Conservation (phyloP, 2,888 invertebrate species). For the Sinhomidia bicolor region DNA sequence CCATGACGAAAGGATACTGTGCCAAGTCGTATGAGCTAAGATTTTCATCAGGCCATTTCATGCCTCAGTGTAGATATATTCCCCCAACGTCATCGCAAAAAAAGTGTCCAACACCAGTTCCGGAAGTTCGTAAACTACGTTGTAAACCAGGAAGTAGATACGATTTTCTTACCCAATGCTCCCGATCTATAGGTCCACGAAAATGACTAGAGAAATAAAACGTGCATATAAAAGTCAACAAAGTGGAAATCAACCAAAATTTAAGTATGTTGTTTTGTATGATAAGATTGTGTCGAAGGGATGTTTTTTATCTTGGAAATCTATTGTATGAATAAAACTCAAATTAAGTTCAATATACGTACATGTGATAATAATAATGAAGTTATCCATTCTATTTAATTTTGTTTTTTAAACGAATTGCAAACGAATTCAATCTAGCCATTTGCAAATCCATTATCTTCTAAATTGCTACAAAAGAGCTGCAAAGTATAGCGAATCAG, state of each 20-base stretch:
- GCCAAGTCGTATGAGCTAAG: slow-evolving; percentile 68
- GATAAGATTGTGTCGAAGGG: not conserved
- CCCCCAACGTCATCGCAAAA: not conserved
- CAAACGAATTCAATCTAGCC: too few species aligned
- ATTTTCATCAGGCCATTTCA: slow-evolving; percentile 69
- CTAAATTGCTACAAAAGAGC: too few species aligned
- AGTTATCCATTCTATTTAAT: too few species aligned
- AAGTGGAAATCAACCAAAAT: not conserved
- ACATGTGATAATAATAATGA: too few species aligned
- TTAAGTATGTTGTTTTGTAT: not conserved
- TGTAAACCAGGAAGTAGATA: slow-evolving; percentile 76
- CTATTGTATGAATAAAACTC: too few species aligned
- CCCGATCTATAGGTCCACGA: slow-evolving; percentile 69
- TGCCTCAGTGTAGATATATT: slow-evolving; percentile 70
- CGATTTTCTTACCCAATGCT: slow-evolving; percentile 67
- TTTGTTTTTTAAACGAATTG: too few species aligned
- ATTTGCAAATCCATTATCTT: too few species aligned
- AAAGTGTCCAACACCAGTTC: slow-evolving; percentile 39
- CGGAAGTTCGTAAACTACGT: slow-evolving; percentile 46
- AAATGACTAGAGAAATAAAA: not conserved
- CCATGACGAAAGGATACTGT: slow-evolving; percentile 69
- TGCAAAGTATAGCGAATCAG: too few species aligned
- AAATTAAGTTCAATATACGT: too few species aligned
- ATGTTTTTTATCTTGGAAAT: too few species aligned
- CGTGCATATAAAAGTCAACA: not conserved